Base-by-base conservation (phyloP, 2,797 vertebrate genomes). In the Catostomus latipinnis region DNA sequence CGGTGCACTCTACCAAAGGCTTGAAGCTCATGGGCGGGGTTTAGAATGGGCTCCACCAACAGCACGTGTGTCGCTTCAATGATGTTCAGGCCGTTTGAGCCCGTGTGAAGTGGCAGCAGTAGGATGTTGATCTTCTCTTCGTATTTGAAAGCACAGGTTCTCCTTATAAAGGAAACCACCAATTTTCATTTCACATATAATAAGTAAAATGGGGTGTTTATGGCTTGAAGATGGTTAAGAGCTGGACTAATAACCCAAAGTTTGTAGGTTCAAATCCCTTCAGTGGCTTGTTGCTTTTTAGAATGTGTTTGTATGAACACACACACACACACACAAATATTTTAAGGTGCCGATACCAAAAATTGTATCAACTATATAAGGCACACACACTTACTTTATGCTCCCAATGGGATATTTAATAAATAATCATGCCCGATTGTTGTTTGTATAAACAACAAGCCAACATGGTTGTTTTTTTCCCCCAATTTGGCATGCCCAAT, bases 1-100 rank as follows among this genome's bases (percentile, higher is more conserved):
- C 98, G 96, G 91, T 99, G 98, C 1, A 99, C 98, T 85, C 98
- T 92, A 84, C 98, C 98, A 53, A 99, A 98, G 76, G 98, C 98
- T 91, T 99, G 98, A 3, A 99, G 95, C 89, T 99, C 98, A 16
- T 98, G 97, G 78, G 98, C 98, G 0, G 97, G 98, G 89, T 99
- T 99, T 74, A 99, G 90, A 87, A 99, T 99, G 14, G 98, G 98
- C 85, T 99, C 98, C 54, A 99, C 98, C 67, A 99, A 91, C 75
- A 99, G 88, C 74, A 99, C 97, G 0, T 98, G 97, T 12, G 98
- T 99, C 1, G 98, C 98, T 89, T 99, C 98, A 0, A 99, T 99
- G 88, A 99, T 98, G 87, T 99, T 99, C 61, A 99, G 90, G 60
- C 98, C 98, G 57, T 99, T 99, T 80, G 98, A 99, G 83, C 98